phyloP scores from a whole-genome alignment of 1,140 invertebrate species.

The Temnothorax curvispinosus region DNA sequence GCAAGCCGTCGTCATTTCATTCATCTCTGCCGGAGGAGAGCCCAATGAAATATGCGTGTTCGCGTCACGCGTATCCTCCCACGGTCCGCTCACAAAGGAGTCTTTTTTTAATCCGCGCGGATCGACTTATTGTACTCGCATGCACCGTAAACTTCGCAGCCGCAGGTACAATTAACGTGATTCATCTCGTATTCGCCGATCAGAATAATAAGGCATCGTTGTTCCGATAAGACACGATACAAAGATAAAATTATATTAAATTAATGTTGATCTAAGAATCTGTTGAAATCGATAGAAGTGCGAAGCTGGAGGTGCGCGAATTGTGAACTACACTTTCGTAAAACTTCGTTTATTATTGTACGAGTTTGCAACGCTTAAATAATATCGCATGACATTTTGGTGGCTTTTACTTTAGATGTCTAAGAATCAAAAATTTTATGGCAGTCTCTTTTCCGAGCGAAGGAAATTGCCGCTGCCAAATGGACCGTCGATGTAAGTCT shows the following conservation, averaged over 20 bases:
- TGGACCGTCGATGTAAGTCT: slow-evolving; percentile 31
- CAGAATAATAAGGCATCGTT: not conserved
- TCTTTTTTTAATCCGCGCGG: slow-evolving; percentile 7
- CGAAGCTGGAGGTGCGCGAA: not conserved
- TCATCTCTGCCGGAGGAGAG: slow-evolving; percentile 50
- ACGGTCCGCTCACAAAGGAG: slow-evolving; percentile 42
- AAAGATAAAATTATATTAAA: not conserved
- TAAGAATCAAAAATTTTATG: slow-evolving; percentile 15
- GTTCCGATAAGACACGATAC: not conserved
- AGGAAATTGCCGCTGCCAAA: slow-evolving; percentile 34
- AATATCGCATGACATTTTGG: not conserved
- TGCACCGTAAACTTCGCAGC: not conserved
- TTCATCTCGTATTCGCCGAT: not conserved
- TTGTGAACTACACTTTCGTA: not conserved
- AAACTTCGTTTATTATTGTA: not conserved
- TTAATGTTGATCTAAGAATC: not conserved
- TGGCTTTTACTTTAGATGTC: not conserved
- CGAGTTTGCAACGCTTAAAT: not conserved
- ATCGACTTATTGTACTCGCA: not conserved
- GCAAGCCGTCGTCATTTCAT: slow-evolving; percentile 63
- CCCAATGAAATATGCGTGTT: slow-evolving; percentile 29
- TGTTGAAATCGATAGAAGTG: not conserved
- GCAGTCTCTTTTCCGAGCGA: not conserved
- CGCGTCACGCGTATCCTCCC: slow-evolving; percentile 23
- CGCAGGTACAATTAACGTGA: slow-evolving; percentile 11